phyloP scores from a whole-genome alignment of 2,797 vertebrate species.

The Anas flavirostris region DNA sequence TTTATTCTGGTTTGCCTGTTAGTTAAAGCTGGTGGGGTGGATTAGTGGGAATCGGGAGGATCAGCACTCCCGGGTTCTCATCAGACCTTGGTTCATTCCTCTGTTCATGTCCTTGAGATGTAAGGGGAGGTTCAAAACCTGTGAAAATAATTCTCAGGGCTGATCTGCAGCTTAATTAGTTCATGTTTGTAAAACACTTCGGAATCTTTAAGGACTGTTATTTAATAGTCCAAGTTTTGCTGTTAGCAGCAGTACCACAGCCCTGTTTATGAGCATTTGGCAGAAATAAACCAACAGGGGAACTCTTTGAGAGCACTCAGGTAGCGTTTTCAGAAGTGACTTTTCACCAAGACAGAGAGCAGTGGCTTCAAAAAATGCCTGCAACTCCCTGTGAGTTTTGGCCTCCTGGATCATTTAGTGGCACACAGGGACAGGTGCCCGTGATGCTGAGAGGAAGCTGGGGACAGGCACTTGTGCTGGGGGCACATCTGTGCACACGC shows the following conservation, averaged over 20 bases:
- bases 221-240: conserved; percentile 10
- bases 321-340: neutral
- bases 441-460: neutral
- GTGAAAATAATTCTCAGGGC: neutral
- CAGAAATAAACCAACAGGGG: neutral
- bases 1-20: neutral
- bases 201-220: conserved; percentile 16
- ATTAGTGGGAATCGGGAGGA: neutral
- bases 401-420: neutral
- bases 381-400: neutral
- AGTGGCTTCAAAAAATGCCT: neutral
- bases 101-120: neutral
- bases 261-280: neutral
- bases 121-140: neutral
- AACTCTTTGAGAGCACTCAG: neutral
- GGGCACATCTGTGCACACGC: neutral
- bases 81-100: neutral
- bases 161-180: conserved; percentile 34
- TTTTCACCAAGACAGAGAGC: neutral
- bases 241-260: neutral
- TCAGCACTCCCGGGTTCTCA: neutral
- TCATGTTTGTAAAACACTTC: conserved; percentile 10
- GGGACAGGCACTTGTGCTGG: neutral
- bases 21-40: neutral
- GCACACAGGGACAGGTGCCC: neutral